Percentiles rank a stretch among this genome's conserved stretches.
These are phyloP conservation scores for Augochlora pura DNA, from an alignment of 1,140 invertebrate genomes.

Conservation along the genomic window DNA sequence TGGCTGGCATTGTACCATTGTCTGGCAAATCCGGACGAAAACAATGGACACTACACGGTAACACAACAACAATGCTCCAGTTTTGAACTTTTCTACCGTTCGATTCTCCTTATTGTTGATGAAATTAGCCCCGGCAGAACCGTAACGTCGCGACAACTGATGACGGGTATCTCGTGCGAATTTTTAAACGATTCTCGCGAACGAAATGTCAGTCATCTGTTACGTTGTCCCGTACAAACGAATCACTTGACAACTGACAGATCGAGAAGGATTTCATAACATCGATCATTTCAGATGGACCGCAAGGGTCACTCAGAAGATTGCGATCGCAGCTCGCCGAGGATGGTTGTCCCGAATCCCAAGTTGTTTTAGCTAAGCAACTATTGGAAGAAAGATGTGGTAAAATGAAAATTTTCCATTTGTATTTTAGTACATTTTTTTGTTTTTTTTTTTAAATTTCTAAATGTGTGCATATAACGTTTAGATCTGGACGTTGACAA, in stretches of 20 bases:
- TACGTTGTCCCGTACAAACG: not conserved
- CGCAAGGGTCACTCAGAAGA: constrained; percentile 83
- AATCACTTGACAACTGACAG: not conserved
- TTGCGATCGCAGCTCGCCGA: constrained; percentile 87
- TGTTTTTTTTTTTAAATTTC: too few relatives aligned
- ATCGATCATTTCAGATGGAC: constrained; percentile 81
- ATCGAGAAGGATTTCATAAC: not conserved
- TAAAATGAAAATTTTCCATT: constrained; percentile 67
- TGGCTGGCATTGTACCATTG: constrained; percentile 77
- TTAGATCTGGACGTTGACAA: constrained; percentile 81
- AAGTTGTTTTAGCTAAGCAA: constrained; percentile 88
- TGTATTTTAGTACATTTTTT: not conserved
- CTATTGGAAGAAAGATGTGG: constrained; percentile 86
- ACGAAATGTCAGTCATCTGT: not conserved
- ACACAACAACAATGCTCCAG: constrained; percentile 36
- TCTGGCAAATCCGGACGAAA: constrained; percentile 77
- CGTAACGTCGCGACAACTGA: not conserved
- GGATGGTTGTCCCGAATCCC: constrained; percentile 90
- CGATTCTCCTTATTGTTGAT: not conserved
- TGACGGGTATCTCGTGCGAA: not conserved
- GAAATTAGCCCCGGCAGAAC: not conserved
- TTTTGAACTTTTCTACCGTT: not conserved
- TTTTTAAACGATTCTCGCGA: not conserved
- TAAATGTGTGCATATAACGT: not conserved
- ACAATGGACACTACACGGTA: constrained; percentile 80